These are phyloP conservation scores for Aurelia sp. DNA, from an alignment of 30 jellyfish, hydroid and myxozoan genomes.

Conservation along the genomic window DNA sequence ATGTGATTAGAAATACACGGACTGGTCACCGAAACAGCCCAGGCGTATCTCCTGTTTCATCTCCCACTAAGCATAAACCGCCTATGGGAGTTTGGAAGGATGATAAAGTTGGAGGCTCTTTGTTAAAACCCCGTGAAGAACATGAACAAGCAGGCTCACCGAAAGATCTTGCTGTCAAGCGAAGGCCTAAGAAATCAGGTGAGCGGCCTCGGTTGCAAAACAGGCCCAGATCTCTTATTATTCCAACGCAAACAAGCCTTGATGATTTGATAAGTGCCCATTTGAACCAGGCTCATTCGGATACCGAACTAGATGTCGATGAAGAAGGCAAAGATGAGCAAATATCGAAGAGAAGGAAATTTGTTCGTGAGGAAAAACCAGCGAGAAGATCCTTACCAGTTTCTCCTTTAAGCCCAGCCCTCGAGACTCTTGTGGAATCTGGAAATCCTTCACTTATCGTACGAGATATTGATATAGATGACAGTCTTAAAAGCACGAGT, in stretches of 20 bases:
- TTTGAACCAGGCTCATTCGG: constrained; percentile 31
- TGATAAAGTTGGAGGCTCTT: neutral
- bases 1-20: neutral
- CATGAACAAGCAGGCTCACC: neutral
- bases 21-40: constrained; percentile 27
- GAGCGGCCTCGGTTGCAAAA: constrained; percentile 47
- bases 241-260: constrained; percentile 20
- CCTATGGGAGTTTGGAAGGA: constrained; percentile 15
- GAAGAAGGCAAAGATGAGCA: constrained; percentile 8
- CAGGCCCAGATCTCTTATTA: constrained; percentile 46
- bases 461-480: constrained; percentile 42
- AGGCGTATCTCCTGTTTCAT: constrained; percentile 54
- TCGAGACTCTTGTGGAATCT: neutral
- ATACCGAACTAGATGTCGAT: constrained; percentile 46
- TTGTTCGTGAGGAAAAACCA: constrained; percentile 21
- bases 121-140: too few relatives aligned
- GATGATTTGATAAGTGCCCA: constrained; percentile 31
- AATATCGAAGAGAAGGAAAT: neutral
- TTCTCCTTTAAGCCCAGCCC: neutral
- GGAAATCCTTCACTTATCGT: constrained; percentile 1
- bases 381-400: neutral
- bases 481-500: constrained; percentile 20
- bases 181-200: constrained; percentile 36
- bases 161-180: constrained; percentile 16
- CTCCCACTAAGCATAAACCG: constrained; percentile 19